Percentiles rank a stretch among this genome's conserved stretches.
phyloP scores from a whole-genome alignment of 1,140 invertebrate genomes.

The Augochlora pura region DNA sequence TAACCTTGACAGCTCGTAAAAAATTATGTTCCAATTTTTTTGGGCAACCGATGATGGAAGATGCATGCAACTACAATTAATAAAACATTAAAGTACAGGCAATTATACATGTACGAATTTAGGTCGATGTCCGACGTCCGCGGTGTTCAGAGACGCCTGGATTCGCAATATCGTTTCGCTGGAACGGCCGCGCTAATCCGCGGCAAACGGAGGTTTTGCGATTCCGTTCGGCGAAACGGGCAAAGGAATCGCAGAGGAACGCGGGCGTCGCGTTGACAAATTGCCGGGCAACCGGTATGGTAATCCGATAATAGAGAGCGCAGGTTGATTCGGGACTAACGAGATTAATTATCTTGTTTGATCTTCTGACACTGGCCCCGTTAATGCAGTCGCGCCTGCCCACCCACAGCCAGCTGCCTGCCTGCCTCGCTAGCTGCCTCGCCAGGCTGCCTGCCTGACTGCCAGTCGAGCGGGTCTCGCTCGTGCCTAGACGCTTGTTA shows the following conservation, averaged over 20 bases:
- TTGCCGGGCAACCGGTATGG: constrained; percentile 48
- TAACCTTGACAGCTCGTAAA: too few species aligned
- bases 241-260: constrained; percentile 32
- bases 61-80: too few species aligned
- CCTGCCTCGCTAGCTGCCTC: not conserved
- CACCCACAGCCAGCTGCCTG: not conserved
- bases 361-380: constrained; percentile 54
- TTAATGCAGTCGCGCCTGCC: constrained; percentile 48
- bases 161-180: too few species aligned
- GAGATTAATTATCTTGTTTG: constrained; percentile 58
- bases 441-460: not conserved
- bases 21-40: too few species aligned
- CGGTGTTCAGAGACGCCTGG: too few species aligned
- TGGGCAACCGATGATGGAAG: too few species aligned
- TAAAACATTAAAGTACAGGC: too few species aligned
- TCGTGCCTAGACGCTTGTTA: constrained; percentile 12
- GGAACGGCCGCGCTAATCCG: too few species aligned
- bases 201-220: too few species aligned
- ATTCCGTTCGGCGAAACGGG: too few species aligned
- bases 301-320: constrained; percentile 55
- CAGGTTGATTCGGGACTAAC: constrained; percentile 55
- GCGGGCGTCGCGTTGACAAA: constrained; percentile 37
- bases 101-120: too few species aligned
- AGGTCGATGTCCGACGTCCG: too few species aligned
- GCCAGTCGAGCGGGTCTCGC: not conserved